phyloP scores from a whole-genome alignment of 1,140 invertebrate species.

The Bombus superbus region DNA sequence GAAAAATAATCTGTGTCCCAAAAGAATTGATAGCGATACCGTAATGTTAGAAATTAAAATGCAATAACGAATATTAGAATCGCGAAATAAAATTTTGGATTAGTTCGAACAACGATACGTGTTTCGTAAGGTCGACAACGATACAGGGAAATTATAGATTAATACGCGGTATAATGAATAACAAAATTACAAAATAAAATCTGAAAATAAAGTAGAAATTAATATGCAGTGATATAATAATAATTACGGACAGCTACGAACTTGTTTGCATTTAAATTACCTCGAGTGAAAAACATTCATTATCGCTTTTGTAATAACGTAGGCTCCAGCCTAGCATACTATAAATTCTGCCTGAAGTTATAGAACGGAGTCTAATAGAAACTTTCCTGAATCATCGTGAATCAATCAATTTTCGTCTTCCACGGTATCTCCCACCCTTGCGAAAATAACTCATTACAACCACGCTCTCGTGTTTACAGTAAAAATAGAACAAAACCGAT shows the following conservation, averaged over 20 bases:
- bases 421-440: not conserved
- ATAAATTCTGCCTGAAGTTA: not conserved
- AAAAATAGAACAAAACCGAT: not conserved
- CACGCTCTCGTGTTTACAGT: not conserved
- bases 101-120: no score
- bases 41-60: not conserved
- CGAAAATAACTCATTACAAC: not conserved
- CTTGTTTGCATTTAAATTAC: not conserved
- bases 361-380: not conserved
- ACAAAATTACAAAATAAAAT: not conserved
- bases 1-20: not conserved
- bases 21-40: not conserved
- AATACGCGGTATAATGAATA: no score
- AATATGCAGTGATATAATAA: not conserved
- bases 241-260: not conserved
- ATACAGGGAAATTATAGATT: no score
- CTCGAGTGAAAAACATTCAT: not conserved
- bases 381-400: not conserved
- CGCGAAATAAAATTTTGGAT: no score
- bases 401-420: not conserved
- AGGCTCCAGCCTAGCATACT: not conserved
- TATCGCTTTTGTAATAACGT: not conserved
- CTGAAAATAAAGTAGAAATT: not conserved
- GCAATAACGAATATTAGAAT: no score
- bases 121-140: no score